Base-by-base conservation (phyloP, 2,888 invertebrate genomes). In the Zootermopsis nevadensis region DNA sequence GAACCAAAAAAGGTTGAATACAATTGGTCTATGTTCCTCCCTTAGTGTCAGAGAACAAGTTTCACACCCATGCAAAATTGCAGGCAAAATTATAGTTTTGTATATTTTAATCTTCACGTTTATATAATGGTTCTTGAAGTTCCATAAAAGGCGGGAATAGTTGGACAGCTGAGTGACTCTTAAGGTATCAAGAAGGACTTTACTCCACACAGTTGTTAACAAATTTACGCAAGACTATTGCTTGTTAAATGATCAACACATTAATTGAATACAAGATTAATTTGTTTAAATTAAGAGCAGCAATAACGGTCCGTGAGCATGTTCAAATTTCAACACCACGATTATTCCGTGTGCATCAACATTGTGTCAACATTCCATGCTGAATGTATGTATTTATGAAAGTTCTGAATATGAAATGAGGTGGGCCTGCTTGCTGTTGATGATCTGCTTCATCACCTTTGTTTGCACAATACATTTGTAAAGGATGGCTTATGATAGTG, bases 281-380 rank as follows among this genome's bases (percentile, higher is more conserved):
- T 74, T 74, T 22, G 10, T 15, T 27, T 74, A 35, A 42, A 74
- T 74, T 74, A 74, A 42, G 38, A 30, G 38, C 38, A 42, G 74
- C 74, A 30, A 38, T n/a, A 74, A 7, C 22, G 0, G n/a, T 42
- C 24, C 38, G 6, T 22, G n/a, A 10, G 72, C 72, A 2, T n/a
- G 33, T 19, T 69, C 10, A n/a, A 30, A 22, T 30, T 12, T 7
- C 31, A 35, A 33, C 22, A 35, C 2, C 74, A n/a, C 38, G 0
- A 69, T 10, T 72, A 72, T 31, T 72, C 67, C 10, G 35, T 31
- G 72, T n/a, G 67, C 53, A 53, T 15, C 8, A 15, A 53, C 19
- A 53, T 53, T 53, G 38, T 38, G 10, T 38, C 8, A 6, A 1
- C n/a, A 60, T 27, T 10, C 48, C 48, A 19, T 48, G 48, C 48